Base-by-base conservation (phyloP, 2,113 vertebrate genomes). In the Toxostoma redivivum region DNA sequence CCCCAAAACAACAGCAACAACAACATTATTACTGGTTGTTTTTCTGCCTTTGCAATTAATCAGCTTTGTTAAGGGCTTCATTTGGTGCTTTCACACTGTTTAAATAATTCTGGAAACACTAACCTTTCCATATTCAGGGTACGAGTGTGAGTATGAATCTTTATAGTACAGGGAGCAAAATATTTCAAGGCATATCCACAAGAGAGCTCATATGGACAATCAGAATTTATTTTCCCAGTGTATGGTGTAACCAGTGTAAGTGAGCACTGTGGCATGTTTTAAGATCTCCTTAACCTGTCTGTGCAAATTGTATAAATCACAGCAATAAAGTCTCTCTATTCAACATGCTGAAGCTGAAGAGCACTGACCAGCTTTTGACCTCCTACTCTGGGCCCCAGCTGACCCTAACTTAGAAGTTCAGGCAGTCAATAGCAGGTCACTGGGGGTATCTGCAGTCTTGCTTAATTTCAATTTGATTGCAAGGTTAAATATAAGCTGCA, bases 391-490 rank as follows among this genome's bases (percentile, higher is more conserved):
- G 98, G 98, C 98, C 98, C 97, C 97, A 97, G 62, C 97, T 99
- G 98, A 99, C 99, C 99, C 98, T 97, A 98, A 98, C 98, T 98
- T 97, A 96, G 96, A 98, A 98, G 99, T 99, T 99, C 98, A 99
- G 97, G 98, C 97, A 83, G 99, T 99, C 99, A 99, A 99, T 98
- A 99, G 97, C 97, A 98, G 99, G 99, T 99, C 99, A 99, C 90
- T 5, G 65, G 83, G 96, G 96, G 97, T 98, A 98, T 96, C 96
- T 96, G 92, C 85, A 58, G 95, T 82, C 96, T 97, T 97, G 96
- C 95, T 97, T 98, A 97, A 98, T 98, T 98, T 97, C 81, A 95
- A 56, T 97, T 96, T 97, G 97, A 98, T 97, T 97, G 86, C 95
- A 98, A 96, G 94, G 95, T 97, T 97, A 97, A 98, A 98, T 95